phyloP scores from a whole-genome alignment of 92 coral and sea anemone genomes.

The Parazoanthus darwini region DNA sequence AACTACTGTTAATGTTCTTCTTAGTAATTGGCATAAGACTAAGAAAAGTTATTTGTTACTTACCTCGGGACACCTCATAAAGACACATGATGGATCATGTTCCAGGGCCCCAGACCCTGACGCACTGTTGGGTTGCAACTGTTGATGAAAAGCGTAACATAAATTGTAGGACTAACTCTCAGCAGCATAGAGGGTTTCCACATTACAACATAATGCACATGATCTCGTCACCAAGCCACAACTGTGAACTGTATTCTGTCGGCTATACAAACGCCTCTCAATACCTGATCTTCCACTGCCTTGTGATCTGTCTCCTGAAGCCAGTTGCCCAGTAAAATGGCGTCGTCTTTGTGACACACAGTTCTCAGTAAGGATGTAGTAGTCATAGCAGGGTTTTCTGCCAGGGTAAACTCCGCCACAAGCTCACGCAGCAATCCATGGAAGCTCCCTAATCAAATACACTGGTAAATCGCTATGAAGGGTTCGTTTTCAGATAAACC shows the following conservation, averaged over 20 bases:
- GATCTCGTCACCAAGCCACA: no score
- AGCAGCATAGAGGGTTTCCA: neutral
- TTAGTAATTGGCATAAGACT: neutral
- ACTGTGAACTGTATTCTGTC: neutral
- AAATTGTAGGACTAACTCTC: neutral
- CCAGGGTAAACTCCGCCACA: constrained; percentile 97
- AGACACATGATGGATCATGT: constrained; percentile 92
- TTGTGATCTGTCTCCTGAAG: constrained; percentile 97
- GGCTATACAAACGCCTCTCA: neutral
- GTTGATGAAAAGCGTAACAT: constrained; percentile 14
- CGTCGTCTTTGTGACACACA: constrained; percentile 96
- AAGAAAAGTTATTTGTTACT: neutral
- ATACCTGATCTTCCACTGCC: constrained; percentile 97
- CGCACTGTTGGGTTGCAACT: constrained; percentile 99
- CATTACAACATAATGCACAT: no score
- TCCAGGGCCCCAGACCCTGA: constrained; percentile 99
- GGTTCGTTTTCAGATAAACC: neutral
- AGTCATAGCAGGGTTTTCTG: constrained; percentile 93
- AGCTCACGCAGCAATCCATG: constrained; percentile 88
- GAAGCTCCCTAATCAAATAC: constrained; percentile 66
- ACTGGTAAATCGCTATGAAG: neutral
- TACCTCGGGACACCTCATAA: constrained; percentile 84
- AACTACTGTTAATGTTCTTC: no score
- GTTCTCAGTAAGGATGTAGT: constrained; percentile 91
- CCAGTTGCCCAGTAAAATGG: constrained; percentile 95